Conservation (phyloP, 2,888 invertebrate genomes). For the Monoplex corrugatus region DNA sequence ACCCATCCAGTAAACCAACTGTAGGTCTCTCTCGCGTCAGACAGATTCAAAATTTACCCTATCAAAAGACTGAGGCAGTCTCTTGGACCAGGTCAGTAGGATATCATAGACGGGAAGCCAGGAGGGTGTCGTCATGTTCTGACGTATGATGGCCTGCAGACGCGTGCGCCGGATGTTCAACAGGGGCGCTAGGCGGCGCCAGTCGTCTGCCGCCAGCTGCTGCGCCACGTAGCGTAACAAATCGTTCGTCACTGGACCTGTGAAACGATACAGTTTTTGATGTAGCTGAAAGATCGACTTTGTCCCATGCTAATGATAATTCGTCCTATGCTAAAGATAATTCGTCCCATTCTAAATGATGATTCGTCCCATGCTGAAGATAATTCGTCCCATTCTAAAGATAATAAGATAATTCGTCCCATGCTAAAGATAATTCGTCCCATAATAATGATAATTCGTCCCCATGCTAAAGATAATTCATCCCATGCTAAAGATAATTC, state of each 20-base stretch:
- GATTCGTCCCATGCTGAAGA: too few species aligned
- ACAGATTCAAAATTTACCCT: conserved; percentile 67
- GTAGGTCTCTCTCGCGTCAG: background rate
- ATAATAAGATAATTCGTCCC: too few species aligned
- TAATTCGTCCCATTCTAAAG: too few species aligned
- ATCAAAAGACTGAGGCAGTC: conserved; percentile 73
- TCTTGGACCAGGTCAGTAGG: conserved; percentile 78
- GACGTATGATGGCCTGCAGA: conserved; percentile 77
- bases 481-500: too few species aligned
- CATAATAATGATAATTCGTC: too few species aligned
- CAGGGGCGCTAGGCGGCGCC: conserved; percentile 73
- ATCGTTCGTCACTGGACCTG: conserved; percentile 73
- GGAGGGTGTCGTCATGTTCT: conserved; percentile 72
- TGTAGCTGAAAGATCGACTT: too few species aligned
- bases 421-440: too few species aligned
- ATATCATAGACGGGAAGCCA: conserved; percentile 76
- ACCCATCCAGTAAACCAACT: background rate
- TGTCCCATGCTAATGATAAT: too few species aligned
- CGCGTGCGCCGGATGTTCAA: conserved; percentile 73
- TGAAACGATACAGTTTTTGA: too few species aligned
- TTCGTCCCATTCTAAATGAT: too few species aligned
- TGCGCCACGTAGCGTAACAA: conserved; percentile 69
- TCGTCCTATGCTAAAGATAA: too few species aligned
- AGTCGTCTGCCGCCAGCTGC: conserved; percentile 73
- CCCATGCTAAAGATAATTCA: too few species aligned